Evolutionary conservation across 1,140 invertebrate genomes (phyloP).

Genomic region (Lordiphosa clarofinis): DNA sequence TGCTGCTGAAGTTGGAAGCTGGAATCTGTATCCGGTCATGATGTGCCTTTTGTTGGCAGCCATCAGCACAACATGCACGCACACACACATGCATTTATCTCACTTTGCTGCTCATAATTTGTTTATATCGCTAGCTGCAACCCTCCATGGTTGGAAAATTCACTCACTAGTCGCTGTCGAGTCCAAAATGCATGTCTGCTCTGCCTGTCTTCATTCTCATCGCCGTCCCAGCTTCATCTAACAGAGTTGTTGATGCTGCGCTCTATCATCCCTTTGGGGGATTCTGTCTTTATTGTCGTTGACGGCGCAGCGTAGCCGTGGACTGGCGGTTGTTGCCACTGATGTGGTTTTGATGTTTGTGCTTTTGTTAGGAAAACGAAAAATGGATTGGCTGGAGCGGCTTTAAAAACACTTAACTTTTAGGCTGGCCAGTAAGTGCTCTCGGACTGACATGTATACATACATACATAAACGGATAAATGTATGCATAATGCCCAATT

Average conservation of each 20-base stretch:
- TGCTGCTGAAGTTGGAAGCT: too few species aligned
- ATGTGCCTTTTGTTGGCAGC: slow-evolving; percentile 35
- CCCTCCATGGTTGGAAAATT: neutral
- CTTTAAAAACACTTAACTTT: slow-evolving; percentile 38
- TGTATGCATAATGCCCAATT: slow-evolving; percentile 30
- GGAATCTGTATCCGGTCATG: too few species aligned
- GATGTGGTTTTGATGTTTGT: slow-evolving; percentile 73
- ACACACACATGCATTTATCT: slow-evolving; percentile 66
- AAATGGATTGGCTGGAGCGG: slow-evolving; percentile 19
- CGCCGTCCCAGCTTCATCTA: slow-evolving; percentile 38
- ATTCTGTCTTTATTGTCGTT: slow-evolving; percentile 50
- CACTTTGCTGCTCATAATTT: slow-evolving; percentile 75
- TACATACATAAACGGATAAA: neutral
- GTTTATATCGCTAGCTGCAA: slow-evolving; percentile 65
- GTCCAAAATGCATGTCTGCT: slow-evolving; percentile 47
- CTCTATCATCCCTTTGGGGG: slow-evolving; percentile 64
- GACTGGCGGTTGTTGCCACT: slow-evolving; percentile 26
- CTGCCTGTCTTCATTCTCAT: slow-evolving; percentile 16
- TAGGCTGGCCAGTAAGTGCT: slow-evolving; percentile 25
- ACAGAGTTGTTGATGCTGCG: slow-evolving; percentile 70
- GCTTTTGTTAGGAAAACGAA: slow-evolving; percentile 44
- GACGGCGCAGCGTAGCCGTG: slow-evolving; percentile 11
- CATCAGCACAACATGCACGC: slow-evolving; percentile 20
- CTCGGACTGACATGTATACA: slow-evolving; percentile 24
- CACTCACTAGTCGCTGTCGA: neutral